These are phyloP conservation scores for Bombus soroeensis DNA, from an alignment of 1,140 invertebrate species.

Conservation along the genomic window DNA sequence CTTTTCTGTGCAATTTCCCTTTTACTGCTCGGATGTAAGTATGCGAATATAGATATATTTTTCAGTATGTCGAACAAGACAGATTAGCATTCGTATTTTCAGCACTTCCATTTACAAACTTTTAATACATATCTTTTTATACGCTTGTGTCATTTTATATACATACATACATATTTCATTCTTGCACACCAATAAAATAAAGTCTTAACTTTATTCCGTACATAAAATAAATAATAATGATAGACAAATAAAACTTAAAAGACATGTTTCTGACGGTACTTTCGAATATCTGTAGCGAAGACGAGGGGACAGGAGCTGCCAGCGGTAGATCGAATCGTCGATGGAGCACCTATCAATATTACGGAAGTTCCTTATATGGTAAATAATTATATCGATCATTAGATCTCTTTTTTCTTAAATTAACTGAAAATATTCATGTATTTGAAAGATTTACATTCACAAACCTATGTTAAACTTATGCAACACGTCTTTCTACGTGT, in stretches of 20 bases:
- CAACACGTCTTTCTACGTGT: too few relatives aligned
- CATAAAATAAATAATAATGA: too few relatives aligned
- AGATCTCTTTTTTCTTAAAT: background rate
- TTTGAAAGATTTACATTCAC: too few relatives aligned
- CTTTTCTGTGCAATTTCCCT: background rate
- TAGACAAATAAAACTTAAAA: background rate
- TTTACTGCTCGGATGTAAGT: constrained; percentile 31
- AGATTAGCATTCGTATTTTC: background rate
- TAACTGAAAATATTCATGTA: background rate
- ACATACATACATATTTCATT: background rate
- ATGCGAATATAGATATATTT: background rate
- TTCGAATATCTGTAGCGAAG: background rate
- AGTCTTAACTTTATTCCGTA: too few relatives aligned
- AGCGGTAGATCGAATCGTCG: constrained; percentile 73
- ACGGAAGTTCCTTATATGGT: constrained; percentile 74
- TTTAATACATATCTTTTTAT: too few relatives aligned
- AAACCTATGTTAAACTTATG: too few relatives aligned
- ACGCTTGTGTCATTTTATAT: background rate
- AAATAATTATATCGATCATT: constrained; percentile 43
- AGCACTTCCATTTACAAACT: background rate
- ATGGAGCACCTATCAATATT: constrained; percentile 72
- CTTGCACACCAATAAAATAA: too few relatives aligned
- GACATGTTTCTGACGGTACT: background rate
- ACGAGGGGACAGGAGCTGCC: background rate
- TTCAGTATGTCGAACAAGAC: background rate